Evolutionary conservation across 2,797 vertebrate species (phyloP).

Genomic region (Scarus forsteni): DNA sequence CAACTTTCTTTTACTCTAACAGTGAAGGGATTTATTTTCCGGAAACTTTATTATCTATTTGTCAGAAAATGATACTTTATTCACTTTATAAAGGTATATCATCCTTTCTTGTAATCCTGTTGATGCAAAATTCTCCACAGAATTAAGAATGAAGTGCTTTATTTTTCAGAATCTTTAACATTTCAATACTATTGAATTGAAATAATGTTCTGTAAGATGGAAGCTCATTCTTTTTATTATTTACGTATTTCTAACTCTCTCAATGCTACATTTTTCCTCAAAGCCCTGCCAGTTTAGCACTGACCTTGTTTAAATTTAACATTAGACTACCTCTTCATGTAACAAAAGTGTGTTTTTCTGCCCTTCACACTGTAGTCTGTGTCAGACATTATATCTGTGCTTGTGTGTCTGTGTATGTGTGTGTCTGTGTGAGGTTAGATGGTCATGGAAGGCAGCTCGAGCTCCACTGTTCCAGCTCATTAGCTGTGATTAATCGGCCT

Average conservation of each 20-base stretch:
- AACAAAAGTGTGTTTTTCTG: slow-evolving; percentile 55
- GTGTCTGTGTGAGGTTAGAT: slow-evolving; percentile 66
- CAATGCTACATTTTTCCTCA: neutral
- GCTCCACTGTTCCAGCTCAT: slow-evolving; percentile 86
- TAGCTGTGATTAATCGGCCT: slow-evolving; percentile 88
- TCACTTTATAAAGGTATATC: no score
- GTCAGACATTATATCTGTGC: slow-evolving; percentile 47
- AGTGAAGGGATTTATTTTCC: neutral
- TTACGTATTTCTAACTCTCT: neutral
- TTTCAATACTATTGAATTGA: no score
- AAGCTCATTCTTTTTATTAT: neutral
- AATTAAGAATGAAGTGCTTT: no score
- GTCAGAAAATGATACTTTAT: no score
- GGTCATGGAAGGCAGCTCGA: slow-evolving; percentile 79
- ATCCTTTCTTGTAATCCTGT: no score
- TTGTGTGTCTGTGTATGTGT: slow-evolving; percentile 34
- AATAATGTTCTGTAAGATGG: no score
- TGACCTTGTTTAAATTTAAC: slow-evolving; percentile 27
- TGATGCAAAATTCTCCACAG: no score
- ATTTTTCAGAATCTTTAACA: no score
- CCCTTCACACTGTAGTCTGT: slow-evolving; percentile 57
- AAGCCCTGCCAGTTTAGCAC: neutral
- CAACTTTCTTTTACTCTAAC: neutral
- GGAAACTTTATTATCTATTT: neutral
- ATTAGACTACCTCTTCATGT: slow-evolving; percentile 14